Evolutionary conservation across 2,888 invertebrate species (phyloP), one percentile per base, ranked within the genome.

Genomic region (Eurois occulta): DNA sequence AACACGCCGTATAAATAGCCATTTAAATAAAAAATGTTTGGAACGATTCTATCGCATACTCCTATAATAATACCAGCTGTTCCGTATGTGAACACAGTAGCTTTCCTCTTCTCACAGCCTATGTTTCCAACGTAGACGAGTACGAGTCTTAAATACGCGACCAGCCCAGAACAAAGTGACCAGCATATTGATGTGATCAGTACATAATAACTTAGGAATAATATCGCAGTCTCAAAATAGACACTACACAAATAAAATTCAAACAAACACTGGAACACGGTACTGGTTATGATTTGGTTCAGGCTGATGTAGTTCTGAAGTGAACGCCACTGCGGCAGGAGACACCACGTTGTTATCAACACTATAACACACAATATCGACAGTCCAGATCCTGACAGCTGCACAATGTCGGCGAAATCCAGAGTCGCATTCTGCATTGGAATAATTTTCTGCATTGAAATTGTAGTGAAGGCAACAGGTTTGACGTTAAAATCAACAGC

Each of bases 101-200:
- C 80, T 28, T 71, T 78, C n/a, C 73, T 70, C 64, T 85, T 87
- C 43, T 79, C 88, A 16, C 24, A 70, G 28, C 85, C 80, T 43
- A 87, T 72, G 35, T 65, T 73, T 38, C 86, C 80, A 46, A 46
- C 55, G 32, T 86, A 80, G 1, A 89, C 4, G 0, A 84, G 77
- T 5, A 86, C 88, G 11, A 88, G 81, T 67, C 82, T 81, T 52
- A 87, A 46, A 64, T 88, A 82, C 6, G 80, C 89, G 0, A 79
- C 41, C 28, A 84, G 5, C 41, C 82, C 71, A 16, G 82, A 76
- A n/a, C 84, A 77, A 24, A 86, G 76, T 13, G 88, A 84, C 87
- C 88, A 87, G 4, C 74, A 82, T 52, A 82, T 71, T 16, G 72
- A 60, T 16, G 28, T 28, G 7, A 52, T 64, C 7, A 88, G 66